Evolutionary conservation across 2,113 vertebrate genomes (phyloP).

Genomic region (Machaerirhynchus nigripectus): DNA sequence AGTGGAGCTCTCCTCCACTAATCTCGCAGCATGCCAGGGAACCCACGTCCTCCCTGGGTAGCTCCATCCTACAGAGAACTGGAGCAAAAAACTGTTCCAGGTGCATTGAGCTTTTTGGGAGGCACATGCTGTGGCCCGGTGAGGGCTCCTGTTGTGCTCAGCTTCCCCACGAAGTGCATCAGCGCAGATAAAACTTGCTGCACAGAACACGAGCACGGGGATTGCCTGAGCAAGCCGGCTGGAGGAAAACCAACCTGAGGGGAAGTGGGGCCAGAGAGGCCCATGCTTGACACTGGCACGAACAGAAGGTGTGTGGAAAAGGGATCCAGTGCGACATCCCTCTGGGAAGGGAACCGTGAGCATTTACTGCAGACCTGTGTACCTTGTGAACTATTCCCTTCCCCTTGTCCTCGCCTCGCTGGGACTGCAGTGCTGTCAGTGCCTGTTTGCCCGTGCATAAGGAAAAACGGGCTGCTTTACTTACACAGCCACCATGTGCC

Average conservation of each 20-base stretch:
- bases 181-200: not conserved
- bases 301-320: not conserved
- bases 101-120: not conserved
- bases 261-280: accelerated
- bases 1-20: not conserved
- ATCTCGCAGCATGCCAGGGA: accelerated
- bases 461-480: accelerated
- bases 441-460: accelerated
- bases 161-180: not conserved
- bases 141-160: not conserved
- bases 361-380: accelerated
- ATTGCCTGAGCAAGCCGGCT: accelerated
- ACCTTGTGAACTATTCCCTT: accelerated
- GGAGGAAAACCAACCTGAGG: not conserved
- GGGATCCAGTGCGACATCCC: accelerated
- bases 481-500: accelerated
- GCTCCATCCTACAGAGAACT: accelerated
- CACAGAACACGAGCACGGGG: accelerated
- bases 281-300: accelerated
- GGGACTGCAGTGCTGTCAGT: accelerated
- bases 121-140: not conserved
- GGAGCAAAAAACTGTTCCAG: not conserved
- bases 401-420: accelerated
- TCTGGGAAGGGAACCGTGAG: not conserved
- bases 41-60: accelerated